phyloP scores from a whole-genome alignment of 2,888 invertebrate species.

The Protophormia terraenovae region DNA sequence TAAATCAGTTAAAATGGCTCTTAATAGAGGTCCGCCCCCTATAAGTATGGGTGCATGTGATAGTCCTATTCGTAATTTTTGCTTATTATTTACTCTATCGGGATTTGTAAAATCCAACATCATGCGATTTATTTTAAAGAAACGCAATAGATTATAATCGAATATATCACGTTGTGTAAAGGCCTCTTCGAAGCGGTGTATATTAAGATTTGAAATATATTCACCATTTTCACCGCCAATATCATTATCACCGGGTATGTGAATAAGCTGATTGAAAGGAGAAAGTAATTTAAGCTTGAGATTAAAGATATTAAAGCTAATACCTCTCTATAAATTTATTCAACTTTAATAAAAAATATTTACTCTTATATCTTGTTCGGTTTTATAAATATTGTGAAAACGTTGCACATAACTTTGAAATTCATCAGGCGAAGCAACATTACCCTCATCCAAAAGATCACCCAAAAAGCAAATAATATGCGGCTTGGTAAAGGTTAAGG shows the following conservation, averaged over 20 bases:
- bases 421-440: slow-evolving; percentile 86
- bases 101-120: slow-evolving; percentile 84
- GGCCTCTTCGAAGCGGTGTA: slow-evolving; percentile 87
- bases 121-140: slow-evolving; percentile 89
- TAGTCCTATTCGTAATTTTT: slow-evolving; percentile 83
- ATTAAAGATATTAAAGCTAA: not conserved
- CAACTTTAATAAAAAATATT: slow-evolving; percentile 46
- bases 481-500: slow-evolving; percentile 87
- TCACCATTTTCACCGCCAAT: slow-evolving; percentile 95
- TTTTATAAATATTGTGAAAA: slow-evolving; percentile 84
- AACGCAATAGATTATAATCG: slow-evolving; percentile 84
- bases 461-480: slow-evolving; percentile 94
- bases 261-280: slow-evolving; percentile 85
- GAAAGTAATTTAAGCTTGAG: slow-evolving; percentile 74
- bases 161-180: slow-evolving; percentile 88
- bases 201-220: slow-evolving; percentile 85
- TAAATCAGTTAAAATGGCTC: slow-evolving; percentile 84
- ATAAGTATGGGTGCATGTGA: slow-evolving; percentile 87
- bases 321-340: too few relatives aligned
- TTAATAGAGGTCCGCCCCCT: slow-evolving; percentile 80
- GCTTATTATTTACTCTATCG: slow-evolving; percentile 80
- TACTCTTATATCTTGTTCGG: slow-evolving; percentile 77
- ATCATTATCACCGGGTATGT: slow-evolving; percentile 98
- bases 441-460: slow-evolving; percentile 97
- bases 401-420: slow-evolving; percentile 89